Conservation (phyloP, 1,140 invertebrate genomes). For the Apolygus lucorum region DNA sequence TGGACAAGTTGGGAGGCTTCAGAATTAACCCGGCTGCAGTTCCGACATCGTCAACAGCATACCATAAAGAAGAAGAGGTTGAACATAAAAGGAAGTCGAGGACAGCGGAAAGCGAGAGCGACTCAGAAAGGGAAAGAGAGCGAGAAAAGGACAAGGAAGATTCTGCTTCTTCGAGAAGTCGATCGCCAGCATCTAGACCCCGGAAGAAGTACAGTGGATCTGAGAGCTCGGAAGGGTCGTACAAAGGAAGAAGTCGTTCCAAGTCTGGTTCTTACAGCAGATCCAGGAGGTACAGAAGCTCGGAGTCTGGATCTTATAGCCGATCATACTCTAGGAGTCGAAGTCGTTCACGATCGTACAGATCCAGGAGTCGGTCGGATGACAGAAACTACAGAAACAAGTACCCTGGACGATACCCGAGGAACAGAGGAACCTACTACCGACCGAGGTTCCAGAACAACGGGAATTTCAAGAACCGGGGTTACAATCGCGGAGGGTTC, state of each 20-base stretch:
- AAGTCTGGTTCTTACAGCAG: constrained; percentile 30
- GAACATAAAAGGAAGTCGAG: constrained; percentile 30
- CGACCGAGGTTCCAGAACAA: constrained; percentile 58
- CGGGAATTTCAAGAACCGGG: constrained; percentile 42
- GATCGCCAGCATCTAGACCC: constrained; percentile 43
- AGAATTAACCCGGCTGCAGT: constrained; percentile 37
- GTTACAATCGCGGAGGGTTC: constrained; percentile 37
- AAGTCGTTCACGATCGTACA: constrained; percentile 43
- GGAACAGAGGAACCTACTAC: constrained; percentile 64
- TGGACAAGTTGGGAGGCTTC: constrained; percentile 54
- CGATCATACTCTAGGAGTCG: constrained; percentile 29
- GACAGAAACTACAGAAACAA: constrained; percentile 46
- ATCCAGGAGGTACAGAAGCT: constrained; percentile 42
- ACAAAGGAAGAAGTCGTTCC: constrained; percentile 27
- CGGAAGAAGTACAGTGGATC: constrained; percentile 27
- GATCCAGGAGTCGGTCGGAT: constrained; percentile 41
- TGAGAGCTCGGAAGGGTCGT: constrained; percentile 19
- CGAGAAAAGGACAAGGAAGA: constrained; percentile 1
- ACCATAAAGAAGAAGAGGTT: constrained; percentile 38
- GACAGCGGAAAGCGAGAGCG: constrained; percentile 36
- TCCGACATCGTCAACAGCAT: constrained; percentile 43
- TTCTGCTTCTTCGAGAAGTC: constrained; percentile 44
- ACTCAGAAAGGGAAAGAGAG: too few relatives aligned
- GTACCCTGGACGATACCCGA: constrained; percentile 44
- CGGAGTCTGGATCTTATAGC: constrained; percentile 38